Evolutionary conservation across 2,888 invertebrate species (phyloP).

Genomic region (Agrilus mali): DNA sequence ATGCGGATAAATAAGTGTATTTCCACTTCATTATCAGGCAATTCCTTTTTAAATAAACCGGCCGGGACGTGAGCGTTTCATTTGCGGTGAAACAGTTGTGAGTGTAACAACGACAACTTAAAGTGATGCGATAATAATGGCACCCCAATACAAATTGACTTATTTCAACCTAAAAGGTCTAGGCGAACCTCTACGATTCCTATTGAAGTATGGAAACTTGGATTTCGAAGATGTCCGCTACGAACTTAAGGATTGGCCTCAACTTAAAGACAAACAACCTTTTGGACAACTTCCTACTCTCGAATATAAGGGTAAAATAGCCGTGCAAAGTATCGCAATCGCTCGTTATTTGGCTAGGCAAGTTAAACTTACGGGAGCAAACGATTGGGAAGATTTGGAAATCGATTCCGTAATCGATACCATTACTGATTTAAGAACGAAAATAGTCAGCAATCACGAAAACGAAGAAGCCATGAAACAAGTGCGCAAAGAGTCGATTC

Average conservation of each 20-base stretch:
- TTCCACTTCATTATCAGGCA: too few species aligned
- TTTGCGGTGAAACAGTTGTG: too few species aligned
- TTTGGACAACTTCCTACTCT: constrained; percentile 51
- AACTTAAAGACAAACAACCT: constrained; percentile 23
- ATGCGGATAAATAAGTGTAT: too few species aligned
- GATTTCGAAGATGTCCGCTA: constrained; percentile 1
- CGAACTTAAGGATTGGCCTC: background rate
- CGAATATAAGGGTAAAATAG: constrained; percentile 47
- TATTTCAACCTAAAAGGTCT: background rate
- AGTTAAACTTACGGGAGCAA: constrained; percentile 41
- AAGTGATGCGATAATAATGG: background rate
- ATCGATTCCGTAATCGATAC: constrained; percentile 50
- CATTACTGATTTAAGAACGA: constrained; percentile 41
- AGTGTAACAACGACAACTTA: too few species aligned
- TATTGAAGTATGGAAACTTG: background rate
- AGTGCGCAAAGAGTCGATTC: constrained; percentile 37
- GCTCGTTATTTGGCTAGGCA: constrained; percentile 48
- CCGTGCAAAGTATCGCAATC: constrained; percentile 47
- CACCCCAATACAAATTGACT: background rate
- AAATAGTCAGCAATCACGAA: too few species aligned
- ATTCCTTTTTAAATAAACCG: too few species aligned
- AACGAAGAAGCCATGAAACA: too few species aligned
- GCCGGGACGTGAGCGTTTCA: too few species aligned
- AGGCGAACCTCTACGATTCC: background rate
- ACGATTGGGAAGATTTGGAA: constrained; percentile 44